Conservation (phyloP, 2,888 invertebrate genomes). For the Orthosia gothica region DNA sequence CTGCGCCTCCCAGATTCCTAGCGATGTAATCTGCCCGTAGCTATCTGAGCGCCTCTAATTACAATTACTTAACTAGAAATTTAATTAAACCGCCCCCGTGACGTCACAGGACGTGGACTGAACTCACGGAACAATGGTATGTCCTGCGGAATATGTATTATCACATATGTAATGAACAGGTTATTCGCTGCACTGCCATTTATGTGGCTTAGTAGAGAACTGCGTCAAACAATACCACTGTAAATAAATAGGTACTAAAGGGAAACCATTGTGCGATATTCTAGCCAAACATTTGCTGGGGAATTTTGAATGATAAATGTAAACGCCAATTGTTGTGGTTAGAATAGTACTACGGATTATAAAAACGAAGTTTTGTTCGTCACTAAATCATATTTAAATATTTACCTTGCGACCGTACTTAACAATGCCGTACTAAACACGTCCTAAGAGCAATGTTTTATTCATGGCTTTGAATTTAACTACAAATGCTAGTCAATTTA, state of each 20-base stretch:
- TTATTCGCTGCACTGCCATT: constrained; percentile 25
- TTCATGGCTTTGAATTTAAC: neutral
- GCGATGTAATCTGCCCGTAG: constrained; percentile 28
- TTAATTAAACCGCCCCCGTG: constrained; percentile 59
- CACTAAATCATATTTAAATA: constrained; percentile 7
- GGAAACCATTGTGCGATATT: constrained; percentile 12
- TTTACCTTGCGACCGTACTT: neutral
- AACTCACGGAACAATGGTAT: constrained; percentile 52
- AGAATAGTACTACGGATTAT: neutral
- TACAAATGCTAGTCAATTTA: too few species aligned
- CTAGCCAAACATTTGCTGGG: neutral
- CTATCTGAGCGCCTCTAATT: constrained; percentile 53
- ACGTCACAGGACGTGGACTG: constrained; percentile 21
- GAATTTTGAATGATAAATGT: constrained; percentile 22
- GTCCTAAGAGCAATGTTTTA: neutral
- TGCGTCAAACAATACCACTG: constrained; percentile 33
- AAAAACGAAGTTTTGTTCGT: constrained; percentile 10
- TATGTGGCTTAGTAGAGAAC: constrained; percentile 8
- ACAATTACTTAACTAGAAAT: constrained; percentile 58
- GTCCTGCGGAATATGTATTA: constrained; percentile 31
- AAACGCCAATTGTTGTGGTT: constrained; percentile 13
- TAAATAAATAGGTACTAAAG: constrained; percentile 13
- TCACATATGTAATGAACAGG: constrained; percentile 19
- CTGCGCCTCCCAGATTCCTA: constrained; percentile 12
- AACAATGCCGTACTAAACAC: too few species aligned